A percentile compares a stretch with the other conserved stretches of the same genome.
These are phyloP conservation scores for Mungos mungo DNA, from an alignment of 2,113 vertebrate species.

Conservation along the genomic window DNA sequence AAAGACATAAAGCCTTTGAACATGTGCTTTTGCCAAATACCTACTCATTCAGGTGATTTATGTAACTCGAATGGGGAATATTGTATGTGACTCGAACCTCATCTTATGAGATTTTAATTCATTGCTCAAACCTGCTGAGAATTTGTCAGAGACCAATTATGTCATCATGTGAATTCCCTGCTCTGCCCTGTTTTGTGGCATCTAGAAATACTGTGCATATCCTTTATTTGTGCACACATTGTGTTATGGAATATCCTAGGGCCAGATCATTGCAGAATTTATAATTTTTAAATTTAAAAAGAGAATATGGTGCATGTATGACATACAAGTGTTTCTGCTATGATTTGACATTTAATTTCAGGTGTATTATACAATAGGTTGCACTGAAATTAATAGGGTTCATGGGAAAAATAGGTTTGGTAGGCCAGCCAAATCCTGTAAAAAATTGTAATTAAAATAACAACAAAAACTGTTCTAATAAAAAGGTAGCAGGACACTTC, in stretches of 20 bases:
- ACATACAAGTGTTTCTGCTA: neutral
- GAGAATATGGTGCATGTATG: neutral
- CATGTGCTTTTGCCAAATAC: neutral
- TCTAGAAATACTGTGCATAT: neutral
- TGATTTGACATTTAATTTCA: neutral
- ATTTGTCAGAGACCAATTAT: neutral
- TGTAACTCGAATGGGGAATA: neutral
- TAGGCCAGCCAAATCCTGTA: neutral
- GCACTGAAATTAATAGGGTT: neutral
- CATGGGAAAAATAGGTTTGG: neutral
- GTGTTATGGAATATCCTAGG: neutral
- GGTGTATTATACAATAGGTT: neutral
- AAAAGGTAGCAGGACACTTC: neutral
- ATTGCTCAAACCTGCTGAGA: neutral
- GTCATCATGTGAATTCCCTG: slow-evolving; percentile 3
- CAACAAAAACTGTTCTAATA: neutral
- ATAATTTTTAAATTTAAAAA: neutral
- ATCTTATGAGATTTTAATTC: neutral
- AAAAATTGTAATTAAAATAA: neutral
- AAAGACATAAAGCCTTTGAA: neutral
- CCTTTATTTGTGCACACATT: neutral
- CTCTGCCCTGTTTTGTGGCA: neutral
- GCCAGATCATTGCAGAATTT: neutral
- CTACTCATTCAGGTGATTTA: neutral
- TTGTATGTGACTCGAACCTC: neutral